A percentile compares a stretch with the other conserved stretches of the same genome.
These are phyloP conservation scores for Nipponia nippon DNA, from an alignment of 2,113 vertebrate genomes.

Conservation along the genomic window DNA sequence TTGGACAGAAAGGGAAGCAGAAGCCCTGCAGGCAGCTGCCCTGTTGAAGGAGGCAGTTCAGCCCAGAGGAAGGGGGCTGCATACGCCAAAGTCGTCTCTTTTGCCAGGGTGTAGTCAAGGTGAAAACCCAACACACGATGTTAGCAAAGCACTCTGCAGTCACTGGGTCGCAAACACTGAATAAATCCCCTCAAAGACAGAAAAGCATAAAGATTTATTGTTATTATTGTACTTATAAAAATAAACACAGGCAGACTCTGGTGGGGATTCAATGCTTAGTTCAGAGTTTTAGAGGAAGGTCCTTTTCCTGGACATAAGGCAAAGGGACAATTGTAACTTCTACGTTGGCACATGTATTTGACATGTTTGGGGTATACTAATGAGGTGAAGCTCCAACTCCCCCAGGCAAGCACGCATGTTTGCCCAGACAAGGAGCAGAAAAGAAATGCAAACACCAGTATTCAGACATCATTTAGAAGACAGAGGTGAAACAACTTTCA, in stretches of 20 bases:
- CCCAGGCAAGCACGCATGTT: background rate
- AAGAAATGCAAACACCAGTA: background rate
- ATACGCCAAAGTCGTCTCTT: background rate
- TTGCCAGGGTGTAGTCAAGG: background rate
- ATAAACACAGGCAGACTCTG: background rate
- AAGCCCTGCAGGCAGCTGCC: background rate
- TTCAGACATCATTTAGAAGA: background rate
- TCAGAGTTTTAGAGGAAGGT: background rate
- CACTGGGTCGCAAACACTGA: background rate
- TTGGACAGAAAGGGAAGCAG: background rate
- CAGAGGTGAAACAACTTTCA: background rate
- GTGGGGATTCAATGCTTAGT: background rate
- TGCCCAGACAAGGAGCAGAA: background rate
- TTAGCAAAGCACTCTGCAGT: background rate
- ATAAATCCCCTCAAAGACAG: background rate
- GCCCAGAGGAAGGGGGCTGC: background rate
- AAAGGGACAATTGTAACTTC: background rate
- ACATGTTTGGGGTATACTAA: background rate
- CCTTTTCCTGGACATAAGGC: background rate
- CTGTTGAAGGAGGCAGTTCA: fast-evolving
- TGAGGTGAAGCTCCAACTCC: background rate
- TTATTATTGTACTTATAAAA: background rate
- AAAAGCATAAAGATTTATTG: background rate
- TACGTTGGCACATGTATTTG: fast-evolving
- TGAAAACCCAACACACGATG: background rate